Conservation (phyloP, 2,888 invertebrate species). For the Digitonthophagus gazella region DNA sequence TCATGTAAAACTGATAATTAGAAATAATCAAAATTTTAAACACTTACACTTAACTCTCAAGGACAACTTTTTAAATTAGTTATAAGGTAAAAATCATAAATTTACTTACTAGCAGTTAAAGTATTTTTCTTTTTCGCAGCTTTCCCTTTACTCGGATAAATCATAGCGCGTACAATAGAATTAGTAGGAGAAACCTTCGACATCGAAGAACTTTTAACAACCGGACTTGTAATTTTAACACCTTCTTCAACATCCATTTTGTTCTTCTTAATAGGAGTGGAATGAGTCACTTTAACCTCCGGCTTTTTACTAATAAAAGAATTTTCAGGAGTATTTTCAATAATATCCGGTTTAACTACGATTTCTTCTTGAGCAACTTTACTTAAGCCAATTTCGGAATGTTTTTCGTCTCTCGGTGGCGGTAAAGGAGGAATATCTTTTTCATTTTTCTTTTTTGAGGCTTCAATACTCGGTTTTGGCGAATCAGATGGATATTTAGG, state of each 20-base stretch:
- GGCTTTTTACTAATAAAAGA: no score
- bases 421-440: not conserved
- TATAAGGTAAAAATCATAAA: conserved; percentile 16
- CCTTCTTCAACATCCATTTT: conserved; percentile 24
- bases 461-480: conserved; percentile 39
- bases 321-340: conserved; percentile 15
- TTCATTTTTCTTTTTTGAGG: conserved; percentile 19
- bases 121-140: conserved; percentile 73
- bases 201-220: conserved; percentile 38
- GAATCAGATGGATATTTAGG: conserved; percentile 44
- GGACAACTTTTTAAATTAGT: not conserved
- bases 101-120: conserved; percentile 66
- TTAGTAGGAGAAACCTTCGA: conserved; percentile 53
- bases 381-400: no score
- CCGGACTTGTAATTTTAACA: conserved; percentile 6
- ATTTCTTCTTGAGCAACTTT: not conserved
- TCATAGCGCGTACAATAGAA: conserved; percentile 57
- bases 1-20: no score
- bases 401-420: not conserved
- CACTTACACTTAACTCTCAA: no score
- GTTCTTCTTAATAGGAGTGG: conserved; percentile 39
- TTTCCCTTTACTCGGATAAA: conserved; percentile 59
- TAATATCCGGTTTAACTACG: conserved; percentile 19
- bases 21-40: no score
- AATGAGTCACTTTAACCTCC: no score